A percentile compares a stretch with the other conserved stretches of the same genome.
Conservation (phyloP, 2,797 vertebrate species). For the Chromobotia macracanthus region DNA sequence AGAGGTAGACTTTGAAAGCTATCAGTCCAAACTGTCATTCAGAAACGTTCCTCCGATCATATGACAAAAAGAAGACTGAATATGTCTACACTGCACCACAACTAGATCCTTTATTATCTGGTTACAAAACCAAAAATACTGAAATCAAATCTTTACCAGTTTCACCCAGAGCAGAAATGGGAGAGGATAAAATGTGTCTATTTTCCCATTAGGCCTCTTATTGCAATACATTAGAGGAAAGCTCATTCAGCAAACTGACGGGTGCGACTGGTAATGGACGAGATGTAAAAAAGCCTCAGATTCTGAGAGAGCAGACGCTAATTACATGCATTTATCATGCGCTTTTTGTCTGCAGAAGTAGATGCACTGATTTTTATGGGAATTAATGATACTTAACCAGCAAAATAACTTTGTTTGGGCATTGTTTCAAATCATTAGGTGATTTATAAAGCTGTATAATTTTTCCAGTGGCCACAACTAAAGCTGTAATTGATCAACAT, state of each 20-base stretch:
- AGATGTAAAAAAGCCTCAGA: slow-evolving; percentile 5
- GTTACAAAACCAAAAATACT: slow-evolving; percentile 36
- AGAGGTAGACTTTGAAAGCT: slow-evolving; percentile 21
- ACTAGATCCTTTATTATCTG: slow-evolving; percentile 27
- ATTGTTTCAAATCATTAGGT: neutral
- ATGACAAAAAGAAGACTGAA: slow-evolving; percentile 41
- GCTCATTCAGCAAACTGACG: slow-evolving; percentile 1
- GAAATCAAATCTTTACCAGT: neutral
- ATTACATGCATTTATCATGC: neutral
- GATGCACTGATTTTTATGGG: neutral
- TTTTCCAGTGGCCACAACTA: too few species aligned
- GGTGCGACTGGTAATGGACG: neutral
- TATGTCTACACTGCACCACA: slow-evolving; percentile 30
- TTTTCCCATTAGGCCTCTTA: slow-evolving; percentile 20
- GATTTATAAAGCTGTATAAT: neutral
- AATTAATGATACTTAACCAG: neutral
- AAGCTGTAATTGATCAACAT: neutral
- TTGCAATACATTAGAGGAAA: slow-evolving; percentile 35
- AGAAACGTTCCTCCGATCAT: slow-evolving; percentile 6
- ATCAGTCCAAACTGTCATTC: slow-evolving; percentile 49
- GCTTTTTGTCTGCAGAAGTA: neutral
- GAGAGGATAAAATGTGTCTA: slow-evolving; percentile 5
- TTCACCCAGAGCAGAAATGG: neutral
- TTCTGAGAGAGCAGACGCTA: neutral
- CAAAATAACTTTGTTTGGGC: neutral